Evolutionary conservation across 1,140 invertebrate genomes (phyloP).

Genomic region (Ostrea denselamellosa): DNA sequence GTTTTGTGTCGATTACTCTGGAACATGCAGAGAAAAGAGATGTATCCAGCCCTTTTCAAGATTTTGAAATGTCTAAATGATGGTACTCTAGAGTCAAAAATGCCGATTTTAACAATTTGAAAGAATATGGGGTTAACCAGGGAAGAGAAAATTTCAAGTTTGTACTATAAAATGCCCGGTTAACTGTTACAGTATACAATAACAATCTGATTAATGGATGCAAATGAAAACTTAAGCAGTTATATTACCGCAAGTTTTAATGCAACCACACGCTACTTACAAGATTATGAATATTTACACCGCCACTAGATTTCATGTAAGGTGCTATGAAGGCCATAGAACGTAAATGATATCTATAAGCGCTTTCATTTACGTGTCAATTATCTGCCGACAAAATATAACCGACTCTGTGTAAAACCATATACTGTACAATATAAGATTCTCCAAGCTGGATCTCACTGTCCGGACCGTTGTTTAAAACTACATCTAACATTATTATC

Average conservation of each 20-base stretch:
- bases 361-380: too few relatives aligned
- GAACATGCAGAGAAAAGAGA: neutral
- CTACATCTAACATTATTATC: too few relatives aligned
- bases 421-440: too few relatives aligned
- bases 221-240: slow-evolving; percentile 8
- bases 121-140: neutral
- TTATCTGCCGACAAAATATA: too few relatives aligned
- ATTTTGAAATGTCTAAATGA: neutral
- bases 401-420: too few relatives aligned
- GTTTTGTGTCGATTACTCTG: neutral
- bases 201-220: slow-evolving; percentile 8
- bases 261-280: slow-evolving; percentile 19
- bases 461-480: too few relatives aligned
- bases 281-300: slow-evolving; percentile 27
- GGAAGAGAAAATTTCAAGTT: neutral
- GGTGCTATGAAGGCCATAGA: neutral
- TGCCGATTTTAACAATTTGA: neutral
- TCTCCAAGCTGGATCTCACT: too few relatives aligned
- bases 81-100: neutral
- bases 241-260: neutral
- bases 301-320: slow-evolving; percentile 20
- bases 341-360: neutral
- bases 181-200: neutral
- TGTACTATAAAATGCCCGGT: slow-evolving; percentile 9
- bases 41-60: neutral